These are phyloP conservation scores for Cariama cristata DNA, from an alignment of 2,113 vertebrate species.

Conservation along the genomic window DNA sequence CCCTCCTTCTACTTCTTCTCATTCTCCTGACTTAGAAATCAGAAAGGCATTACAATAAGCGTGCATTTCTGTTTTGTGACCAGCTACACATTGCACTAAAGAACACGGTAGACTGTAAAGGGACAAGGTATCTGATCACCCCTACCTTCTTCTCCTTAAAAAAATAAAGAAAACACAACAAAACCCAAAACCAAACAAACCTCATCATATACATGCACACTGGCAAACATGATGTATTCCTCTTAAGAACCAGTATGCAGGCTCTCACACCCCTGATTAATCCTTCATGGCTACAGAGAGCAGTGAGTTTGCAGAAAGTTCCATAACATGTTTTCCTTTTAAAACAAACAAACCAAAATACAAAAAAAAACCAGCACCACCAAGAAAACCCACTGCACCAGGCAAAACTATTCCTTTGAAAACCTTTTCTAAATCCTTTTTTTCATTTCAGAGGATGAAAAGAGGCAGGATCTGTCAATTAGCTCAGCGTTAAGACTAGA, in stretches of 20 bases:
- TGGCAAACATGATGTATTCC: not conserved
- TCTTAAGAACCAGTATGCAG: not conserved
- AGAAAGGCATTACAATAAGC: not conserved
- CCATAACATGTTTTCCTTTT: not conserved
- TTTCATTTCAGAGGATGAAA: not conserved
- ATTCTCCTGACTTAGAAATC: not conserved
- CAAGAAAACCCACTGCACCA: not conserved
- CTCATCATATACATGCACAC: not conserved
- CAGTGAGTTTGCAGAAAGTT: not conserved
- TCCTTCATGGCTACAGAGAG: not conserved
- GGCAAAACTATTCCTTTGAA: not conserved
- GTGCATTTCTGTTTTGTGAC: not conserved
- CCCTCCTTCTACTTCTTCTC: not conserved
- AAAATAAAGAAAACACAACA: no score
- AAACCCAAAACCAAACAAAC: not conserved
- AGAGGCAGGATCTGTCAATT: not conserved
- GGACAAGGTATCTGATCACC: not conserved
- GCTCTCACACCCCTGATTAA: not conserved
- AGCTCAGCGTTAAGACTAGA: not conserved
- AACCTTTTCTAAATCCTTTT: not conserved
- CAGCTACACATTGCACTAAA: not conserved
- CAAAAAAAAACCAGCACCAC: no score
- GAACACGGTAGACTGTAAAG: not conserved
- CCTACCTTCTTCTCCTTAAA: not conserved
- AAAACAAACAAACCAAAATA: not conserved